Percentiles rank a stretch among this genome's conserved stretches.
phyloP scores from a whole-genome alignment of 2,113 vertebrate genomes.

The Pimephales promelas region DNA sequence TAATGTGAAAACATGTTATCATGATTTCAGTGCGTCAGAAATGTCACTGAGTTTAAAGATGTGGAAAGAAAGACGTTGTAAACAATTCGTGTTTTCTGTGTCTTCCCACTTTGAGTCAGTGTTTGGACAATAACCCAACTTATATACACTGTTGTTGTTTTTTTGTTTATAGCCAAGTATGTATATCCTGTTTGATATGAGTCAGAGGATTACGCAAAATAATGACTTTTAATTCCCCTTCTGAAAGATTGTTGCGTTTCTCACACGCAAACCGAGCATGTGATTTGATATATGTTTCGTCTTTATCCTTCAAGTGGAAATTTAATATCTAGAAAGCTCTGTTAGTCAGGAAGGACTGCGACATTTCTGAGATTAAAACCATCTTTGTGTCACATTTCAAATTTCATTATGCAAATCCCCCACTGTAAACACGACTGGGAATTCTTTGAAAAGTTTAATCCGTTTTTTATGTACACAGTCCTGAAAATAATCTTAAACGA shows the following conservation, averaged over 20 bases:
- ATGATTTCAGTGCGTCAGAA: background rate
- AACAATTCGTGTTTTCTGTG: slow-evolving; percentile 5
- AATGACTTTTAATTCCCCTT: background rate
- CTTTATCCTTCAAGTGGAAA: background rate
- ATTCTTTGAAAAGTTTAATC: background rate
- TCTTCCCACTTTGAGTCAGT: background rate
- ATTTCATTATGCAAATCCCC: background rate
- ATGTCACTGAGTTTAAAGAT: background rate
- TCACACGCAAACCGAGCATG: background rate
- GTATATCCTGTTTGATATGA: slow-evolving; percentile 1
- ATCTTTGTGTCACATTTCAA: background rate
- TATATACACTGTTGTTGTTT: background rate
- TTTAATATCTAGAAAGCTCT: background rate
- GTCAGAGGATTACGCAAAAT: background rate
- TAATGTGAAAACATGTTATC: background rate
- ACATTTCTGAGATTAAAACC: background rate
- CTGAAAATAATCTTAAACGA: background rate
- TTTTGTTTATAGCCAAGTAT: background rate
- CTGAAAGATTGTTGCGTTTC: background rate
- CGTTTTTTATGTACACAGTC: background rate
- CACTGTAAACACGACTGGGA: background rate
- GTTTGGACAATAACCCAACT: slow-evolving; percentile 3
- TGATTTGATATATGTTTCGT: background rate
- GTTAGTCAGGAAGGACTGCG: background rate
- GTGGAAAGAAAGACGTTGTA: background rate